Evolutionary conservation across 2,113 vertebrate species (phyloP).

Genomic region (Acanthochromis polyacanthus): DNA sequence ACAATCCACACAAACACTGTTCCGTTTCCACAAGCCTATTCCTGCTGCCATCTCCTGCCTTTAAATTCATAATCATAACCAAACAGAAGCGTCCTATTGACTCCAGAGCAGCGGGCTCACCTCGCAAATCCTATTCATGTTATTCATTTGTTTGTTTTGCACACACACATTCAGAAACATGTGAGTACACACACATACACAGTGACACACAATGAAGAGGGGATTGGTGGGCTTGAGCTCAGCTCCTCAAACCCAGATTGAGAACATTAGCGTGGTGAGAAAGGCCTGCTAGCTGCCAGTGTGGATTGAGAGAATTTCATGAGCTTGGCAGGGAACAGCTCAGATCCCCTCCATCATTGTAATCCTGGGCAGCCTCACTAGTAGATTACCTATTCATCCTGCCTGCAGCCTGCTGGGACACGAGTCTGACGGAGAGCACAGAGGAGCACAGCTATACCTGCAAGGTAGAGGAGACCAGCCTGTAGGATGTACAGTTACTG

Average conservation of each 20-base stretch:
- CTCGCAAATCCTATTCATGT: conserved; percentile 57
- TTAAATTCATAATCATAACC: conserved; percentile 56
- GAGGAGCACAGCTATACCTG: neutral
- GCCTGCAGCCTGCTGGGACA: conserved; percentile 35
- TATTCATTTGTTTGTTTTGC: conserved; percentile 49
- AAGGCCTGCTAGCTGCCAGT: conserved; percentile 32
- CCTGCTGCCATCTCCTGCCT: conserved; percentile 32
- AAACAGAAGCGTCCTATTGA: conserved; percentile 54
- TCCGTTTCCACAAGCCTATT: conserved; percentile 15
- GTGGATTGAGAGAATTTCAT: conserved; percentile 43
- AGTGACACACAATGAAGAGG: conserved; percentile 17
- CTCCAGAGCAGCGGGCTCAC: conserved; percentile 46
- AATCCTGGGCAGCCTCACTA: conserved; percentile 53
- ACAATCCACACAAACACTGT: neutral
- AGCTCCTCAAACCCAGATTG: conserved; percentile 52
- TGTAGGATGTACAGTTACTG: no score
- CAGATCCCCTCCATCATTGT: conserved; percentile 54
- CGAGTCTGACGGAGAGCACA: conserved; percentile 5
- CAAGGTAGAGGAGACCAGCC: no score
- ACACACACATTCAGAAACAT: conserved; percentile 12
- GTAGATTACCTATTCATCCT: conserved; percentile 59
- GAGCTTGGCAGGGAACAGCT: conserved; percentile 25
- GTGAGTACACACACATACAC: neutral
- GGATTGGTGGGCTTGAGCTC: conserved; percentile 29
- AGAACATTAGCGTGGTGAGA: conserved; percentile 52